These are phyloP conservation scores for Squalus acanthias DNA, from an alignment of 2,797 vertebrate species.

Conservation along the genomic window DNA sequence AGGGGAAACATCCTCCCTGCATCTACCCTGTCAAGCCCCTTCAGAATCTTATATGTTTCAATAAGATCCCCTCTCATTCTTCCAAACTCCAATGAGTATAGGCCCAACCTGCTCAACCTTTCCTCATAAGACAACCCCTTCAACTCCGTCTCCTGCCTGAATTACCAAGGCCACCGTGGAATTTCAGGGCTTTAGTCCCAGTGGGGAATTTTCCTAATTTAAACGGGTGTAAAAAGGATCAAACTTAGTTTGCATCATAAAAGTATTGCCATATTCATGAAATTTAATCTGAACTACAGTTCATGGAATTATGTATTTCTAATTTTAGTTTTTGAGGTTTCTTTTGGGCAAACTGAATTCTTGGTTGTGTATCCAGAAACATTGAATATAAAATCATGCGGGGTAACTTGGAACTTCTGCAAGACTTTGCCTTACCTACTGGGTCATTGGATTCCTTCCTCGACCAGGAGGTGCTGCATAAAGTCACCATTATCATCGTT, in stretches of 20 bases:
- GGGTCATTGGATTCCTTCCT: background rate
- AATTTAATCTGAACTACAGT: background rate
- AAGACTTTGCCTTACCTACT: background rate
- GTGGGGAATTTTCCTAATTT: background rate
- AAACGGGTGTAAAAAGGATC: background rate
- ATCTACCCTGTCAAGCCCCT: no score
- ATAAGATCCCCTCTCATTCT: no score
- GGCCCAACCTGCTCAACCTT: no score
- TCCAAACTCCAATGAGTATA: no score
- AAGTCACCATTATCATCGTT: background rate
- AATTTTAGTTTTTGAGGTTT: background rate
- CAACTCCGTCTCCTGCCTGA: no score
- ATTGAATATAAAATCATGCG: background rate
- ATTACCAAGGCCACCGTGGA: background rate
- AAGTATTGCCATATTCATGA: background rate
- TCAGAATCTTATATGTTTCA: no score
- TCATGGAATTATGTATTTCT: background rate
- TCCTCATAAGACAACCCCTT: no score
- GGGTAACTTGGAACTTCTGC: background rate
- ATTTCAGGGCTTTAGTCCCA: background rate
- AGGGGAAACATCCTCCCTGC: no score
- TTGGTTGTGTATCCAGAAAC: background rate
- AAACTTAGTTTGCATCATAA: background rate
- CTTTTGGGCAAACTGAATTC: background rate
- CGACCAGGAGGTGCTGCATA: background rate